Conservation (phyloP, 2,888 invertebrate species). For the Plutella xylostella region DNA sequence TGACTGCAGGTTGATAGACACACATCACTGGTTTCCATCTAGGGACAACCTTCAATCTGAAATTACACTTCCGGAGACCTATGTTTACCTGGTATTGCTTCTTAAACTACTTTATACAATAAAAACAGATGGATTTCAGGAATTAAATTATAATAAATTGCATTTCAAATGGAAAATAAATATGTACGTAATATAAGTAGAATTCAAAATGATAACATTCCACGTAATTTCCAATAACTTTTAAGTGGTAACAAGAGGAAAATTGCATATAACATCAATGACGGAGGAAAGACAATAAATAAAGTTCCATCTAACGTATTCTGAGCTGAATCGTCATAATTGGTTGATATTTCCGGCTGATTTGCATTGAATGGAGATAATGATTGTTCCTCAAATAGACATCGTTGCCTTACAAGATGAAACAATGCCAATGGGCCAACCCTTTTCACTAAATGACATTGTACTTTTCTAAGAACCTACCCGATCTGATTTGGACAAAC, state of each 20-base stretch:
- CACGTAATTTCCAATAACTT: neutral
- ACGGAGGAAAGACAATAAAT: slow-evolving; percentile 10
- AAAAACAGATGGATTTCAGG: too few species aligned
- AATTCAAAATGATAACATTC: too few species aligned
- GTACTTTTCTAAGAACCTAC: too few species aligned
- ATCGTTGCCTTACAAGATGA: slow-evolving; percentile 19
- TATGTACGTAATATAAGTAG: too few species aligned
- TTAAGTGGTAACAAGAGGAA: slow-evolving; percentile 1
- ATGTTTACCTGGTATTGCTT: slow-evolving; percentile 18
- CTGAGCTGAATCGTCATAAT: neutral
- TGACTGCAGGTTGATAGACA: slow-evolving; percentile 22
- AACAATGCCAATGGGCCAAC: slow-evolving; percentile 20
- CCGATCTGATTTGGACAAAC: too few species aligned
- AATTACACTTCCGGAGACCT: slow-evolving; percentile 23
- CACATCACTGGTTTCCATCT: slow-evolving; percentile 27
- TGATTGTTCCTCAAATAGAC: slow-evolving; percentile 18
- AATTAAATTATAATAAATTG: too few species aligned
- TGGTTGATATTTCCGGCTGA: slow-evolving; percentile 34
- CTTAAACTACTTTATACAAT: neutral
- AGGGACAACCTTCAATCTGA: slow-evolving; percentile 26
- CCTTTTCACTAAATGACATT: too few species aligned
- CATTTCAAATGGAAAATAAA: too few species aligned
- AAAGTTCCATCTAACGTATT: neutral
- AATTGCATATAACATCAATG: slow-evolving; percentile 20
- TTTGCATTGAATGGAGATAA: slow-evolving; percentile 47